phyloP scores from a whole-genome alignment of 2,113 vertebrate genomes.

The Phalacrocorax brasilianus region DNA sequence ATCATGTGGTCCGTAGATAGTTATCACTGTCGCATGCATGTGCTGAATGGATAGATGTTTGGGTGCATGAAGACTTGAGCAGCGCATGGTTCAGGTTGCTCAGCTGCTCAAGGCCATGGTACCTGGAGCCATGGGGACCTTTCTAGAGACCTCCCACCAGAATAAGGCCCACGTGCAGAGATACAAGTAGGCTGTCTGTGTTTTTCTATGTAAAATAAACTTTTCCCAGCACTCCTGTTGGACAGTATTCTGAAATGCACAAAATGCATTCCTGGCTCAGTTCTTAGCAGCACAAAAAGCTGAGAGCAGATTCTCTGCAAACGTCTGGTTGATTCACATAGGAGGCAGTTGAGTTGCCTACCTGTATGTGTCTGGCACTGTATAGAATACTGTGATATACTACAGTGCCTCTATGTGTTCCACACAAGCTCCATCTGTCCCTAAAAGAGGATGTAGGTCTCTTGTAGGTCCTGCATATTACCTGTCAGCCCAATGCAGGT shows the following conservation, averaged over 20 bases:
- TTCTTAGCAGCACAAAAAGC: background rate
- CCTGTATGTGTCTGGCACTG: background rate
- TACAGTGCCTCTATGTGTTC: background rate
- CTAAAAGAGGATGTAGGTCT: background rate
- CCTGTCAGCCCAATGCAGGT: background rate
- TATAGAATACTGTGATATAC: background rate
- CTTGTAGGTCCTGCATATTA: background rate
- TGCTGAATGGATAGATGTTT: background rate
- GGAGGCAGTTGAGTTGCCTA: background rate
- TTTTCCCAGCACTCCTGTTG: background rate
- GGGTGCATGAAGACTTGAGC: background rate
- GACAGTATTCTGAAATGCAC: background rate
- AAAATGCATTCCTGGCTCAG: background rate
- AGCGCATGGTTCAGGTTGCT: background rate
- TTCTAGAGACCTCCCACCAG: background rate
- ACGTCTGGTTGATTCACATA: background rate
- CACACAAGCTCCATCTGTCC: background rate
- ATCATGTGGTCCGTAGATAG: background rate
- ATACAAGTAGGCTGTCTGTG: background rate
- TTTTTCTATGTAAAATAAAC: background rate
- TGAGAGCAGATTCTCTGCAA: background rate
- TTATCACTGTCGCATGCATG: background rate
- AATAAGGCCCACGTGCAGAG: background rate
- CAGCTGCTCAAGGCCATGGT: background rate
- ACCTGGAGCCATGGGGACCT: background rate